Conservation (phyloP, 2,888 invertebrate species). For the Trypoxylon attenuatum region DNA sequence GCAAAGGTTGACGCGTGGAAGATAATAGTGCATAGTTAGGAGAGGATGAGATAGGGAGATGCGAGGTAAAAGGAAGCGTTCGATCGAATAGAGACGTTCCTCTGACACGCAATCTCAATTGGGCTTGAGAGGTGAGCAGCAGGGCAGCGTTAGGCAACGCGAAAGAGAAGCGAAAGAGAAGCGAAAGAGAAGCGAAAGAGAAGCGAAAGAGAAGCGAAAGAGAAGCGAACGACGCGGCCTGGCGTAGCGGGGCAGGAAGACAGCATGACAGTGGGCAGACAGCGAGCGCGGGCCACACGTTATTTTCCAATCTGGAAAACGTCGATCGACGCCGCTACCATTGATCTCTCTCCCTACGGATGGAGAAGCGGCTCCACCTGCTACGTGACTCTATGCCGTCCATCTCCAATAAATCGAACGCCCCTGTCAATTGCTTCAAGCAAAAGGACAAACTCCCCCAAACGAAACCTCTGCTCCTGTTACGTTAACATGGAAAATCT, state of each 20-base stretch:
- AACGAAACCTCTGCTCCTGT: background rate
- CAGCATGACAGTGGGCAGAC: conserved; percentile 6
- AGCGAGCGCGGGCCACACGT: conserved; percentile 17
- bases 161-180: no score
- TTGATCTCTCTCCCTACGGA: conserved; percentile 40
- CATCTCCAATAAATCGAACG: conserved; percentile 23
- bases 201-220: conserved; percentile 15
- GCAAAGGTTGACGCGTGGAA: no score
- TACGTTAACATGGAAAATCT: background rate
- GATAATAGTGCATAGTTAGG: no score
- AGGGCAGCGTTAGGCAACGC: conserved; percentile 35
- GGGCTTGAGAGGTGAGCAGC: conserved; percentile 9
- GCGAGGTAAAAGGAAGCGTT: conserved; percentile 3
- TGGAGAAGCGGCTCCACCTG: conserved; percentile 21
- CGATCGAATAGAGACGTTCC: conserved; percentile 23
- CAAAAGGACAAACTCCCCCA: conserved; percentile 1
- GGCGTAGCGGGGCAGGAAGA: background rate
- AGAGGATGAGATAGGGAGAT: no score
- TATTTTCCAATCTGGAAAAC: conserved; percentile 51
- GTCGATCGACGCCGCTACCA: conserved; percentile 25
- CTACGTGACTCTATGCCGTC: conserved; percentile 10
- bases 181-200: no score
- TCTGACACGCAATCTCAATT: conserved; percentile 44
- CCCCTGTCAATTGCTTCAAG: conserved; percentile 1
- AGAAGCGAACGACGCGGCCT: background rate